Base-by-base conservation (phyloP, 2,888 invertebrate genomes). In the Sympetrum striolatum region DNA sequence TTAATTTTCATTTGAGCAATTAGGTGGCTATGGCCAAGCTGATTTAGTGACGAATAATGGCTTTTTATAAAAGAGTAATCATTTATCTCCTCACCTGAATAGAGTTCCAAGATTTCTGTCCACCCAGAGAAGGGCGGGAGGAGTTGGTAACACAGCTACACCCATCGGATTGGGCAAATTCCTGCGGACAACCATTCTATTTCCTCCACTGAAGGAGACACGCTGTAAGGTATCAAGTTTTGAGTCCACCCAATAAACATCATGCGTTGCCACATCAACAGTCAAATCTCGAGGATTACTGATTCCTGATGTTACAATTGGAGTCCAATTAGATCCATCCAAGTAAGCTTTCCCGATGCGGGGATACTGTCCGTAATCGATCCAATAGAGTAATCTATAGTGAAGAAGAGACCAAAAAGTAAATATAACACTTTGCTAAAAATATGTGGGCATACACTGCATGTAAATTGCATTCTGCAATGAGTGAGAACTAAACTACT, bases 161-260 rank as follows among this genome's bases (percentile, higher is more conserved):
- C 98, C 99, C 97, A 98, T 98, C 0, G 98, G 98, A 93, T 98
- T 98, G 0, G 99, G 98, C 25, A 98, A 94, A 93, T 98, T 98
- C 2, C 97, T 95, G 81, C 98, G 95, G 81, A 99, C 97, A 8
- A 98, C 96, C 93, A 97, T 97, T 91, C 97, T 95, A 92, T 96
- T 97, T 1, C 96, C 97, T 0, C 98, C 98, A 53, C 95, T 96
- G 93, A 96, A 98, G 0, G 97, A 96, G n/a, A 98, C 96, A 93
- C 97, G 98, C 93, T 99, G 99, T 91, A 99, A 98, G 92, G 97
- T 98, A 93, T 99, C 99, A 48, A 98, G 95, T 93, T 97, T 97
- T 0, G 98, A 97, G 93, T 99, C 99, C 0, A 98, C 98, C 99
- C 99, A 99, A 93, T 98, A 99, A 0, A 99, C 97, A 93, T 99